These are phyloP conservation scores for Crotalus tigris DNA, from an alignment of 2,113 vertebrate species.

Conservation along the genomic window DNA sequence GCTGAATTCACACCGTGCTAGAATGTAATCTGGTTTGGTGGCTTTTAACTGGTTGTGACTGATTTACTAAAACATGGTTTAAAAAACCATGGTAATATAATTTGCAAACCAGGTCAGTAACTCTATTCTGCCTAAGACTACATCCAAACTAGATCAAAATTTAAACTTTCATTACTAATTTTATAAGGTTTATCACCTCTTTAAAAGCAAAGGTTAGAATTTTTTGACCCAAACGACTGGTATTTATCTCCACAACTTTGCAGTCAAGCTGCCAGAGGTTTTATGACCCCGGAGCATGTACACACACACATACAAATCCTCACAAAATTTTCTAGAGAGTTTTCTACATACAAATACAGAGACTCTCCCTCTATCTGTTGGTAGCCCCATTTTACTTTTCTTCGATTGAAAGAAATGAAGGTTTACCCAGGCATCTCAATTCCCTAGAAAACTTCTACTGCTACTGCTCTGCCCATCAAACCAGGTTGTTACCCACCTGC, in stretches of 20 bases:
- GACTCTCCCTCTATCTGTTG: background rate
- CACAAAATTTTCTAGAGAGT: background rate
- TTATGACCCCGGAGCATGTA: background rate
- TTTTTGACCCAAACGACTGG: background rate
- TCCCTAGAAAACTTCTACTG: background rate
- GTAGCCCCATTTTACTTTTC: background rate
- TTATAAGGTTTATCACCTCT: background rate
- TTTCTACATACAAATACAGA: background rate
- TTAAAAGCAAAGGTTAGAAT: background rate
- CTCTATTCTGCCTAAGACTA: background rate
- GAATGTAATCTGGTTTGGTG: background rate
- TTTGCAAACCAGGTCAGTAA: background rate
- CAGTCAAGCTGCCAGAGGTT: background rate
- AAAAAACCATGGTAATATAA: background rate
- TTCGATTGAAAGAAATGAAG: background rate
- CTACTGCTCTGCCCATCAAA: background rate
- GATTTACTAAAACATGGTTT: background rate
- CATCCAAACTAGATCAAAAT: background rate
- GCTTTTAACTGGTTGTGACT: background rate
- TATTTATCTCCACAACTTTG: background rate
- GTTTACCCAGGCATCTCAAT: background rate
- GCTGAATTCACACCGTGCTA: background rate
- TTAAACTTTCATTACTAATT: background rate
- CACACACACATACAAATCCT: background rate
- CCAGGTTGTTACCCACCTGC: slow-evolving; percentile 74